Evolutionary conservation across 2,888 invertebrate species (phyloP), one percentile per base, ranked within the genome.

Genomic region (Euspilapteryx auroguttella): DNA sequence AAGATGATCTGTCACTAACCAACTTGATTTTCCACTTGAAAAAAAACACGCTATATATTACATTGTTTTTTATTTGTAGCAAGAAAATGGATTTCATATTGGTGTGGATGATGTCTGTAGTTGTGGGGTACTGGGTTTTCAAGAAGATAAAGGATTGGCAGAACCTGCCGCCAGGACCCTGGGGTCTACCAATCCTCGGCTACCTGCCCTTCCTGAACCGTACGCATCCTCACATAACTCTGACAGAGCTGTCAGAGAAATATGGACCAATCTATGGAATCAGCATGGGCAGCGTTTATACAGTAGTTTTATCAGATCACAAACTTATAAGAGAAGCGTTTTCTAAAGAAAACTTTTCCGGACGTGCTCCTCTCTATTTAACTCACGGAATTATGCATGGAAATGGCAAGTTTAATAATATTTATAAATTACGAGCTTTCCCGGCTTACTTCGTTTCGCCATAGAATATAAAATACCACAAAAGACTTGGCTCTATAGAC

Each of bases 381-480:
- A 91, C 92, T 0, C 90, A 91, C 48, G 92, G 91, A 17, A 87
- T 93, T 33, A 89, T 93, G 87, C 78, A 86, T 34, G 92, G 93
- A 39, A 85, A 87, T 51, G 94, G 94, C 92, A 59, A 81, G 82
- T 23, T 30, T n/a, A n/a, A n/a, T n/a, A n/a, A n/a, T n/a, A n/a
- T n/a, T n/a, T n/a, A n/a, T n/a, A n/a, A 20, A n/a, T n/a, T n/a
- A n/a, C n/a, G n/a, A n/a, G n/a, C n/a, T n/a, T n/a, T n/a, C n/a
- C n/a, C n/a, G n/a, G n/a, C n/a, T n/a, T n/a, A n/a, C n/a, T n/a
- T n/a, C n/a, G n/a, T n/a, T n/a, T n/a, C n/a, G n/a, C n/a, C n/a
- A n/a, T n/a, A n/a, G n/a, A n/a, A n/a, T n/a, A n/a, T n/a, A n/a
- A n/a, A n/a, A n/a, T n/a, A n/a, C n/a, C n/a, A n/a, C n/a, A n/a